Percentiles rank a stretch among this genome's conserved stretches.
These are phyloP conservation scores for Poeciliopsis presidionis DNA, from an alignment of 2,797 vertebrate species.

Conservation along the genomic window DNA sequence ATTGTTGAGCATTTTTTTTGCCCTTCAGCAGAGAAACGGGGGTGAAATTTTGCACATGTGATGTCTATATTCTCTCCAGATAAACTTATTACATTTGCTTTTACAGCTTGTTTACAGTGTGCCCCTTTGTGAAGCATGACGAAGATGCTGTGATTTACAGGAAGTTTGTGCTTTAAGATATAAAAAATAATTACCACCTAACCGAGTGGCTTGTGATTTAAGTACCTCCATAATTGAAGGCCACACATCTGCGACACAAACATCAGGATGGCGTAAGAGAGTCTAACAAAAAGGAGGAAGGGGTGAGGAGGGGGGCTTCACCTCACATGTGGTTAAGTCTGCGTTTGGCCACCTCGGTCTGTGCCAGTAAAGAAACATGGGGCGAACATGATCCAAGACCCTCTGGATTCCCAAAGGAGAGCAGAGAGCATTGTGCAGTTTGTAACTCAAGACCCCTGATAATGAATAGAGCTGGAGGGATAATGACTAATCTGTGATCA, in stretches of 20 bases:
- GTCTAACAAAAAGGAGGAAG: conserved; percentile 50
- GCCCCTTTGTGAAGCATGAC: conserved; percentile 1
- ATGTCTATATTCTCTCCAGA: conserved; percentile 2
- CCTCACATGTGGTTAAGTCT: conserved; percentile 68
- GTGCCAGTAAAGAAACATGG: conserved; percentile 51
- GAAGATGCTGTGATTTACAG: conserved; percentile 12
- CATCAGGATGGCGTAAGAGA: conserved; percentile 42
- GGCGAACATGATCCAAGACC: conserved; percentile 70
- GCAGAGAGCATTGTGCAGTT: conserved; percentile 57
- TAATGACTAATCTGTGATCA: conserved; percentile 73
- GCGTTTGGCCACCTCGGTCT: conserved; percentile 36
- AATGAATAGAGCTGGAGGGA: conserved; percentile 66
- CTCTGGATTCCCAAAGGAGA: conserved; percentile 34
- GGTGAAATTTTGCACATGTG: too few species aligned
- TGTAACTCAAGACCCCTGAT: conserved; percentile 70
- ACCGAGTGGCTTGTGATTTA: conserved; percentile 37
- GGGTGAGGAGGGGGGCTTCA: conserved; percentile 27
- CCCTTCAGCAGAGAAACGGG: too few species aligned
- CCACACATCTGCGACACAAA: conserved; percentile 68
- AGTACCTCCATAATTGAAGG: conserved; percentile 55
- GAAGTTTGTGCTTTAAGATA: conserved; percentile 6
- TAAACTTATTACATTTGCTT: conserved; percentile 9
- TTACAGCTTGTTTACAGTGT: conserved; percentile 13
- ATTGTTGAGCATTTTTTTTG: too few species aligned
- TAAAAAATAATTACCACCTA: conserved; percentile 23